Base-by-base conservation (phyloP, 2,113 vertebrate species). In the Chunga burmeisteri region DNA sequence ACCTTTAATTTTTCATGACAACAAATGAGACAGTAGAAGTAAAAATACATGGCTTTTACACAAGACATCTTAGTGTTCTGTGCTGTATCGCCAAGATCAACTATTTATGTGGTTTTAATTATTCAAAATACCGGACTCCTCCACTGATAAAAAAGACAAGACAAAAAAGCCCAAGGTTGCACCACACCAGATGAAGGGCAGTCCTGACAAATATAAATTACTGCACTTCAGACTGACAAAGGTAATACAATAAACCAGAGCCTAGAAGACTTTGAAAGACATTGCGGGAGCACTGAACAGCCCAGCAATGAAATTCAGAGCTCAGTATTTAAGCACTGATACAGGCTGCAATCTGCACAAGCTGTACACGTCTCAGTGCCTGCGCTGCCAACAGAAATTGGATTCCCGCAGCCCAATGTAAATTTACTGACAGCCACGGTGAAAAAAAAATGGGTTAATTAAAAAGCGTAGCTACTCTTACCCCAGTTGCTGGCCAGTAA, bases 1-100 rank as follows among this genome's bases (percentile, higher is more conserved):
- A 63, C 77, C 65, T 95, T 96, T 94, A 95, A 95, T 96, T 96
- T 97, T 97, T 96, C 87, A 93, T 96, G 50, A 86, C 1, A 34
- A 77, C 50, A 91, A 92, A 85, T 78, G 89, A 94, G 89, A 81
- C 23, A 42, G 70, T 53, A 66, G 78, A 91, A 85, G 71, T 82
- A 63, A 95, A 96, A 96, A 44, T 61, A 47, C 25, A 4, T 55
- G 46, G 9, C 11, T 89, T 97, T 95, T 90, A 87, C 42, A 16
- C 77, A 90, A 94, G 88, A 38, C 25, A 13, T 53, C 73, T 30
- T 40, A 75, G 58, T 27, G n/a, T 44, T n/a, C 7, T n/a, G 10
- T 34, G 50, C 58, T 55, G 7, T 53, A 80, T 80, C 50, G 17
- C 70, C 58, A 58, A 93, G 58, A 95, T 88, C 77, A 91, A 80